Percentiles rank a stretch among this genome's conserved stretches.
phyloP scores from a whole-genome alignment of 2,113 vertebrate genomes.

The Psettodes erumei region DNA sequence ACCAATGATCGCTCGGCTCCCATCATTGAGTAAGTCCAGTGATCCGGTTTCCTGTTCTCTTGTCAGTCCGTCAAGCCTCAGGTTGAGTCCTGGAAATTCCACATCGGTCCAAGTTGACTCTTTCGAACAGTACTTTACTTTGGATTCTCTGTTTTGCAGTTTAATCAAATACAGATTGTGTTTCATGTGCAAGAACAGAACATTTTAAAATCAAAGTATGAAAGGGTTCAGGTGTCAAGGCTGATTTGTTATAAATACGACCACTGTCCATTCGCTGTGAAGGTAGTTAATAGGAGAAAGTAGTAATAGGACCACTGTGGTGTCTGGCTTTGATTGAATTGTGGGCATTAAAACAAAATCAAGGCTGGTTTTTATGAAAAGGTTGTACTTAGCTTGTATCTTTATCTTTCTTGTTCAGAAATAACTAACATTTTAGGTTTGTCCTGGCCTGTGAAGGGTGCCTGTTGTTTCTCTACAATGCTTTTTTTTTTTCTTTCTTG shows the following conservation, averaged over 20 bases:
- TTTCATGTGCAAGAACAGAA: conserved; percentile 15
- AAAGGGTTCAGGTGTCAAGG: conserved; percentile 1
- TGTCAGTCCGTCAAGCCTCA: conserved; percentile 31
- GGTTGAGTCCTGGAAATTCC: conserved; percentile 41
- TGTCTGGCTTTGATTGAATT: conserved; percentile 9
- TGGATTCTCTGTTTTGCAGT: conserved; percentile 22
- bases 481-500: conserved; percentile 19
- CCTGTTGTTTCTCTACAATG: conserved; percentile 24
- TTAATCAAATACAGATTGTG: conserved; percentile 21
- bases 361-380: conserved; percentile 19
- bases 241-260: conserved; percentile 24
- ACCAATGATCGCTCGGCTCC: conserved; percentile 90
- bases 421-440: conserved; percentile 44
- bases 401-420: conserved; percentile 5
- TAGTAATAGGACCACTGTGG: conserved; percentile 4
- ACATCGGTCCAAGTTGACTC: conserved; percentile 8
- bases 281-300: conserved; percentile 7
- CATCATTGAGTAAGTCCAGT: conserved; percentile 81
- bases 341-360: conserved; percentile 11
- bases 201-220: conserved; percentile 6
- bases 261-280: background rate
- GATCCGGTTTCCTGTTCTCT: background rate
- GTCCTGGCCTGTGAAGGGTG: conserved; percentile 14
- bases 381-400: conserved; percentile 25
- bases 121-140: conserved; percentile 18